Percentiles rank a stretch among this genome's conserved stretches.
Conservation (phyloP, 2,888 invertebrate genomes). For the Phengaris arion region DNA sequence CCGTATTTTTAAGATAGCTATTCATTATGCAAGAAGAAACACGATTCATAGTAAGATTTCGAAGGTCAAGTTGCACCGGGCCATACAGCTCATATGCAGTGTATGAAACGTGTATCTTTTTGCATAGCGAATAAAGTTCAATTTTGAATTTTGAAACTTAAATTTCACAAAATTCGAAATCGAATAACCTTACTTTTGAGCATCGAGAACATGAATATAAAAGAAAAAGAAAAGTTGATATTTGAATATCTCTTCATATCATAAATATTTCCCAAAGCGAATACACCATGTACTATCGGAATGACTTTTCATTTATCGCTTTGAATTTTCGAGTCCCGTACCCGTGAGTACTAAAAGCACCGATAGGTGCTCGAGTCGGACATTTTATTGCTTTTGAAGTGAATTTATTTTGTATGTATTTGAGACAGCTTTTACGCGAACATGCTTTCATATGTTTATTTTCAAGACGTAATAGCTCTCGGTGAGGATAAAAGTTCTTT, state of each 20-base stretch:
- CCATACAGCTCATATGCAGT: too few species aligned
- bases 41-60: too few species aligned
- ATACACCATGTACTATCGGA: constrained; percentile 10
- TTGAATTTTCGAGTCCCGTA: constrained; percentile 9
- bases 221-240: constrained; percentile 12
- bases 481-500: constrained; percentile 29
- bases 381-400: constrained; percentile 34
- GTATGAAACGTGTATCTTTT: too few species aligned
- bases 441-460: constrained; percentile 33
- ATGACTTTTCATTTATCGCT: not conserved
- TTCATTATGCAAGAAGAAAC: too few species aligned
- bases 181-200: not conserved
- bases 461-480: constrained; percentile 31
- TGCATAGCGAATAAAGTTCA: too few species aligned
- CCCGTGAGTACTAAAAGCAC: constrained; percentile 34
- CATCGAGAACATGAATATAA: not conserved
- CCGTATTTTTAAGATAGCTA: too few species aligned
- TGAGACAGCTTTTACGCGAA: constrained; percentile 30
- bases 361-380: constrained; percentile 36
- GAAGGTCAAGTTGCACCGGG: too few species aligned
- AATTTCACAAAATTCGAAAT: not conserved
- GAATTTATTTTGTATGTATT: constrained; percentile 27
- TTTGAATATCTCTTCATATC: constrained; percentile 19
- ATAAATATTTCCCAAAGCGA: constrained; percentile 24
- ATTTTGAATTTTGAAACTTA: too few species aligned